These are phyloP conservation scores for Catagonus wagneri DNA, from an alignment of 2,113 vertebrate species.

Conservation along the genomic window DNA sequence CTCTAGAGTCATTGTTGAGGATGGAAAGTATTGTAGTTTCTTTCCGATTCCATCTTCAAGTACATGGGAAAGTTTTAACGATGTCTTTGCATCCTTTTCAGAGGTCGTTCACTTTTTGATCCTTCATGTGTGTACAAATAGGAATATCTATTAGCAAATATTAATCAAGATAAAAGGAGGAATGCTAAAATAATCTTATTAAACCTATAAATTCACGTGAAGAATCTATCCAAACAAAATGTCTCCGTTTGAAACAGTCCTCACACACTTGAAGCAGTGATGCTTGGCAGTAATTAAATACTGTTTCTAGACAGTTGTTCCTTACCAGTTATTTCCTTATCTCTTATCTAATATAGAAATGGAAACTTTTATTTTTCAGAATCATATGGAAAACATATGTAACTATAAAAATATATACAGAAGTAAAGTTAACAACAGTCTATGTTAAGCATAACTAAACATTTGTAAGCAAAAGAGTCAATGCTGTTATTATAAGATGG, in stretches of 20 bases:
- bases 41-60: neutral
- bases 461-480: neutral
- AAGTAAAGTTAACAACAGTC: neutral
- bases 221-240: neutral
- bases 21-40: neutral
- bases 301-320: neutral
- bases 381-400: neutral
- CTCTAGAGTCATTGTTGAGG: neutral
- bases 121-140: neutral
- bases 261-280: neutral
- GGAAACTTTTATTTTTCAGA: neutral
- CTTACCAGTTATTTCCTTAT: neutral
- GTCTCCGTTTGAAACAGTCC: neutral
- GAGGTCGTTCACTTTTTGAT: neutral
- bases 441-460: neutral
- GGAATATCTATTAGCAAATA: neutral
- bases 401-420: neutral
- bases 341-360: neutral
- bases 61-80: neutral
- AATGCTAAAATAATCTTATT: constrained; percentile 9
- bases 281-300: neutral
- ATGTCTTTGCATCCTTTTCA: neutral
- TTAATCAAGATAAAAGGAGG: neutral
- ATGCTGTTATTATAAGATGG: neutral
- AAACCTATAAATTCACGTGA: neutral